A percentile compares a stretch with the other conserved stretches of the same genome.
These are phyloP conservation scores for Cynopterus sphinx DNA, from an alignment of 2,797 vertebrate genomes.

Conservation along the genomic window DNA sequence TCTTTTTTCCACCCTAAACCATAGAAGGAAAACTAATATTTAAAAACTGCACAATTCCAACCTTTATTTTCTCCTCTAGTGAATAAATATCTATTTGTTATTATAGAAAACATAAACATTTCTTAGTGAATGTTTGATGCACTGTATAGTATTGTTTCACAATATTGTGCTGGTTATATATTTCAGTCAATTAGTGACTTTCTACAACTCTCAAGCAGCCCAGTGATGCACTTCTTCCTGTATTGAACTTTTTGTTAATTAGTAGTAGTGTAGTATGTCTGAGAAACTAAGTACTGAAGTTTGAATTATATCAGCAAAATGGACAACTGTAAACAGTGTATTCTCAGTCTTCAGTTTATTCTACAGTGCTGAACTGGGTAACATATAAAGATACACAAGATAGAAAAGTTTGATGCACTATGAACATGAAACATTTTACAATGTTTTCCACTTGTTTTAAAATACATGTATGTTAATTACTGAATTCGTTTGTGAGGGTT, in stretches of 20 bases:
- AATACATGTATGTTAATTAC: neutral
- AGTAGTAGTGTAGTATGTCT: neutral
- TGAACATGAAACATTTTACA: neutral
- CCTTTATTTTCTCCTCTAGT: neutral
- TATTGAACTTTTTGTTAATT: neutral
- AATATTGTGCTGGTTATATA: neutral
- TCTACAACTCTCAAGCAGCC: neutral
- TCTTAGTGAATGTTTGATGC: neutral
- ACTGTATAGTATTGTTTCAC: accelerated
- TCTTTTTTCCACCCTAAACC: neutral
- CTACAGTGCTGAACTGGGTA: neutral
- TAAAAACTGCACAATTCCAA: neutral
- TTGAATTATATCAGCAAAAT: neutral
- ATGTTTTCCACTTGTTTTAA: neutral
- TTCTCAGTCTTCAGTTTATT: neutral
- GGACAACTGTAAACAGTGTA: accelerated
- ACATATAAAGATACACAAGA: neutral
- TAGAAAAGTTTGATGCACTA: neutral
- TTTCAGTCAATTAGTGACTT: neutral
- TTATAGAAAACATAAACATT: neutral
- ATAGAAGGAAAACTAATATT: neutral
- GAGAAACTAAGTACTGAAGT: neutral
- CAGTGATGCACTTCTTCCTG: accelerated
- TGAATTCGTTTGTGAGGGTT: neutral
- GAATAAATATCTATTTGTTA: neutral